Conservation (phyloP, 1,140 invertebrate genomes). For the Diuraphis noxia region DNA sequence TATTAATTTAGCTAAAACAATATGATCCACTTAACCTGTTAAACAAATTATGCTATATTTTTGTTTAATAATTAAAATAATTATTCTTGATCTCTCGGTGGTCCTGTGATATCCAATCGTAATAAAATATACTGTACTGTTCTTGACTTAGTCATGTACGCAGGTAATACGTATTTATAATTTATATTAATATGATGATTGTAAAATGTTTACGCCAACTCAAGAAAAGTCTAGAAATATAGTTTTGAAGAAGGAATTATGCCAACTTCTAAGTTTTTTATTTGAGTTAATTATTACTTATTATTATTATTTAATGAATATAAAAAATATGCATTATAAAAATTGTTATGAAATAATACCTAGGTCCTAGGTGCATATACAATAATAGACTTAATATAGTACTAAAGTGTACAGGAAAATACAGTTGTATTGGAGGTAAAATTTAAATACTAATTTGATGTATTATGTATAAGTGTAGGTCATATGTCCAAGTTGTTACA, state of each 20-base stretch:
- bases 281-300: not conserved
- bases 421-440: not conserved
- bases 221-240: conserved; percentile 24
- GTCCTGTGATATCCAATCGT: not conserved
- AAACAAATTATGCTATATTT: not conserved
- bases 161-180: not conserved
- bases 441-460: not conserved
- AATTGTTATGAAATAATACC: not conserved
- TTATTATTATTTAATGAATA: not conserved
- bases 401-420: not conserved
- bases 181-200: not conserved
- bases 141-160: not conserved
- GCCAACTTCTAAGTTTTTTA: not conserved
- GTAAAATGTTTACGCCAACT: conserved; percentile 12
- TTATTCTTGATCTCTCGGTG: not conserved
- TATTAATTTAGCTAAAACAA: not conserved
- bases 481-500: not conserved
- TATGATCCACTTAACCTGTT: not conserved
- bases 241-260: not conserved
- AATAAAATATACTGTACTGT: not conserved
- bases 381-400: not conserved
- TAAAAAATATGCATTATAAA: not conserved
- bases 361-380: too few relatives aligned
- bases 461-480: not conserved
- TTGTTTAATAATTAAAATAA: not conserved